Base-by-base conservation (phyloP, 2,797 vertebrate genomes). In the Peromyscus nudipes region DNA sequence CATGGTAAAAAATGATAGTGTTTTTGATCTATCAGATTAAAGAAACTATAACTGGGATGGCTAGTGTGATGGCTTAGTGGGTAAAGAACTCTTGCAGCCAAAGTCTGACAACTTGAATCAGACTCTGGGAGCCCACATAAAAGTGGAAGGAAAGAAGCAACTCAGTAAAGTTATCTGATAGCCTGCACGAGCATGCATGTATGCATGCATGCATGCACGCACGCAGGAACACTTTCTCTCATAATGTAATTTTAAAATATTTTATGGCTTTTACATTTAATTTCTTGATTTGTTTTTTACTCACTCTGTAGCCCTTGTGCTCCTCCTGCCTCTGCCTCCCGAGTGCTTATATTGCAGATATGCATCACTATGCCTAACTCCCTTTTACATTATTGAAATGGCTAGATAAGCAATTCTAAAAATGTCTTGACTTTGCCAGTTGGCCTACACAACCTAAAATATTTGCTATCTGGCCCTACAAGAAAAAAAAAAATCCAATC, bases 361-460 rank as follows among this genome's bases (percentile, higher is more conserved):
- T 29, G 46, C 29, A 21, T 27, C 27, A 60, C 21, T 34, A 71
- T 27, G 29, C 29, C 55, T 27, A 80, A 64, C 37, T 60, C n/a
- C n/a, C 27, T 93, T 88, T 93, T 77, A 81, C 5, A 69, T 77
- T 93, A 27, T 43, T 82, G 81, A 64, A 94, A 65, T 62, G 29
- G 60, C 84, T 94, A 84, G 65, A 2, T 62, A 93, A 90, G 29
- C 29, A 92, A 40, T 87, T 87, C 90, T 6, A 29, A 29, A 89
- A 96, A 88, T n/a, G 31, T 37, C 71, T 71, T 4, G 0, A 93
- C 73, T 81, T 95, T 90, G 77, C 40, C 67, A 84, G 17, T 19
- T 85, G 40, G 67, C 49, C 87, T 90, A 64, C 43, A 89, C 91
- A 96, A 67, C 75, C 86, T 60, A 60, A 75, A 96, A 43, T 64